A percentile compares a stretch with the other conserved stretches of the same genome.
These are phyloP conservation scores for Ceratosolen fusciceps DNA, from an alignment of 1,140 invertebrate species.

Conservation along the genomic window DNA sequence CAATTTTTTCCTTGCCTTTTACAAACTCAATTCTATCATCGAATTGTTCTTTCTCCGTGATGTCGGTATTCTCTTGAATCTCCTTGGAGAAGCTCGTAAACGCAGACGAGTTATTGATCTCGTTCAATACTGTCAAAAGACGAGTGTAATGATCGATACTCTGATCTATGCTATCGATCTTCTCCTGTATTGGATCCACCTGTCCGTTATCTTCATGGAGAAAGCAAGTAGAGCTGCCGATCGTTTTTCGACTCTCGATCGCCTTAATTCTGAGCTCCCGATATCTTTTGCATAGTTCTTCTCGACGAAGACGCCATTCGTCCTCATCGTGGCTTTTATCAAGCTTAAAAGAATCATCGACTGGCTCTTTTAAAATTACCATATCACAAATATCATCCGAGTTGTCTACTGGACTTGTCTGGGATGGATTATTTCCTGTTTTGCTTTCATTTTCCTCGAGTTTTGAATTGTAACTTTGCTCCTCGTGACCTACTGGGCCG, in stretches of 20 bases:
- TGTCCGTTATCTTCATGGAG: constrained; percentile 2
- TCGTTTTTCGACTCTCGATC: background rate
- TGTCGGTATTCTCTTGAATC: background rate
- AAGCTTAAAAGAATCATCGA: background rate
- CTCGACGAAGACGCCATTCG: constrained; percentile 1
- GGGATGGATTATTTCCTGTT: background rate
- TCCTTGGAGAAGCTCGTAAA: constrained; percentile 24
- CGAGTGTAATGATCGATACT: background rate
- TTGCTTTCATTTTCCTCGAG: background rate
- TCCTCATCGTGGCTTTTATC: background rate
- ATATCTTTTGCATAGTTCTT: constrained; percentile 22
- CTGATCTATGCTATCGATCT: constrained; percentile 13
- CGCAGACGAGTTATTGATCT: background rate
- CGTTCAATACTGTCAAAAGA: background rate
- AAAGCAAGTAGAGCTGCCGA: background rate
- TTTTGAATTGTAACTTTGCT: background rate
- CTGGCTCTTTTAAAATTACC: background rate
- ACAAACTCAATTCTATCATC: background rate
- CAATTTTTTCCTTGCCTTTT: background rate
- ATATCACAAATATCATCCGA: background rate
- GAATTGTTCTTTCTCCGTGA: background rate
- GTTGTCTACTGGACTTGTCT: background rate
- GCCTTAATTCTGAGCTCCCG: background rate
- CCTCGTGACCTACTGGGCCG: background rate
- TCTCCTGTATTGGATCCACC: background rate